These are phyloP conservation scores for Hirtodrosophila cameraria DNA, from an alignment of 2,888 invertebrate genomes.

Conservation along the genomic window DNA sequence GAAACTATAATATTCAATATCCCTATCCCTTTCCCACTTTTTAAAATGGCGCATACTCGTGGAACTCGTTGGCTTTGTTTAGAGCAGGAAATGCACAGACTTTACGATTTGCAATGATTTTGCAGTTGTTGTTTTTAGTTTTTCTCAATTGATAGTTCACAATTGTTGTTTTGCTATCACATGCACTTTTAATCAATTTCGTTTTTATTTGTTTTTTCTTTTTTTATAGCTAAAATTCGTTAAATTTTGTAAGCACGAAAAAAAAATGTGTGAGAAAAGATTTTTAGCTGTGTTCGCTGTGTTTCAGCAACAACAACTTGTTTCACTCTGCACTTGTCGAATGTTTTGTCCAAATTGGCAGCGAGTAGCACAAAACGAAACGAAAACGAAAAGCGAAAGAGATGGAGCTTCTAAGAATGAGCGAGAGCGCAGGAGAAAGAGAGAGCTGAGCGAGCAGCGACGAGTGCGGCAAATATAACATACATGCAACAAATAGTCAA, in stretches of 20 bases:
- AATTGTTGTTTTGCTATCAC: not conserved
- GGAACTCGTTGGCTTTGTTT: conserved; percentile 72
- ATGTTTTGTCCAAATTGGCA: conserved; percentile 74
- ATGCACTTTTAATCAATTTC: conserved; percentile 17
- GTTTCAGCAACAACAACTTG: conserved; percentile 78
- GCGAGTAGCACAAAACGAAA: conserved; percentile 16
- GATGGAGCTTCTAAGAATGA: no score
- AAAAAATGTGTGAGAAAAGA: conserved; percentile 49
- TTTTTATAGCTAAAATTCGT: conserved; percentile 11
- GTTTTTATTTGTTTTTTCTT: no score
- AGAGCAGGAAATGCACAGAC: conserved; percentile 78
- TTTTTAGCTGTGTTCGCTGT: conserved; percentile 66
- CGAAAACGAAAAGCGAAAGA: conserved; percentile 4
- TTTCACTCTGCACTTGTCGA: conserved; percentile 79
- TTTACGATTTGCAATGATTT: conserved; percentile 40
- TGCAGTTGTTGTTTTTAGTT: conserved; percentile 6
- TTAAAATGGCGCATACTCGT: conserved; percentile 75
- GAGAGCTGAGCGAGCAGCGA: conserved; percentile 28
- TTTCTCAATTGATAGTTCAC: not conserved
- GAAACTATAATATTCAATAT: conserved; percentile 79
- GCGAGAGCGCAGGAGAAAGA: conserved; percentile 4
- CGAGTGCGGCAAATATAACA: conserved; percentile 42
- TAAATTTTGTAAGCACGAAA: conserved; percentile 15
- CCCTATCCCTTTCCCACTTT: conserved; percentile 78
- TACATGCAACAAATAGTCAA: conserved; percentile 78